Percentiles rank a stretch among this genome's conserved stretches.
Evolutionary conservation across 2,888 invertebrate species (phyloP).

Genomic region (Litoditis marina): DNA sequence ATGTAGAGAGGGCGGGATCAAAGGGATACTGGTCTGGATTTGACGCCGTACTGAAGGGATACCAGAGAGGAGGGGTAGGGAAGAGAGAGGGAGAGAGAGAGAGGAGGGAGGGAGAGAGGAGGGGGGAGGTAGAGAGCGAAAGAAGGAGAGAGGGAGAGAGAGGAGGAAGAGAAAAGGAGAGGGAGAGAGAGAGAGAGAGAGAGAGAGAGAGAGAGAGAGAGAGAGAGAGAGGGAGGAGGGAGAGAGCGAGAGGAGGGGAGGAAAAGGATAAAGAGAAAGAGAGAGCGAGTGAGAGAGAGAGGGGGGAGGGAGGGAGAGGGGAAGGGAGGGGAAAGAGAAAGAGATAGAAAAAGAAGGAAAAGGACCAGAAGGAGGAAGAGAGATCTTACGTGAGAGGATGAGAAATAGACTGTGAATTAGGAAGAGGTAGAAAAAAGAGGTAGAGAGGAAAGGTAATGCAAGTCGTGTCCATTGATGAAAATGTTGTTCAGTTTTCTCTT

Average conservation of each 20-base stretch:
- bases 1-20: too few species aligned
- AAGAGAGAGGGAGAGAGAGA: not conserved
- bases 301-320: not conserved
- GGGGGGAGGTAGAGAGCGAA: not conserved
- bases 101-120: not conserved
- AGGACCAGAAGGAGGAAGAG: not conserved
- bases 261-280: not conserved
- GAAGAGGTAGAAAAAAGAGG: too few species aligned
- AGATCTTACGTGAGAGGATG: too few species aligned
- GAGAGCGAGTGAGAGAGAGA: not conserved
- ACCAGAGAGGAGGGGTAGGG: not conserved
- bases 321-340: not conserved
- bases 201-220: conserved; percentile 4
- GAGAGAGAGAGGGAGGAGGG: conserved; percentile 1
- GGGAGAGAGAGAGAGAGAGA: conserved; percentile 17
- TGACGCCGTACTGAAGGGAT: too few species aligned
- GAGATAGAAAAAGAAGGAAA: not conserved
- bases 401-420: too few species aligned
- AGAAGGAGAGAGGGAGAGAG: not conserved
- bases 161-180: not conserved
- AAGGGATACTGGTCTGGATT: too few species aligned
- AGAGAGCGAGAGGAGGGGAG: conserved; percentile 1
- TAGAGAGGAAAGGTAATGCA: not conserved
- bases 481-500: too few species aligned
- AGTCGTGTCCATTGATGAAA: too few species aligned